A percentile compares a stretch with the other conserved stretches of the same genome.
Conservation (phyloP, 2,797 vertebrate species). For the Mallotus villosus region DNA sequence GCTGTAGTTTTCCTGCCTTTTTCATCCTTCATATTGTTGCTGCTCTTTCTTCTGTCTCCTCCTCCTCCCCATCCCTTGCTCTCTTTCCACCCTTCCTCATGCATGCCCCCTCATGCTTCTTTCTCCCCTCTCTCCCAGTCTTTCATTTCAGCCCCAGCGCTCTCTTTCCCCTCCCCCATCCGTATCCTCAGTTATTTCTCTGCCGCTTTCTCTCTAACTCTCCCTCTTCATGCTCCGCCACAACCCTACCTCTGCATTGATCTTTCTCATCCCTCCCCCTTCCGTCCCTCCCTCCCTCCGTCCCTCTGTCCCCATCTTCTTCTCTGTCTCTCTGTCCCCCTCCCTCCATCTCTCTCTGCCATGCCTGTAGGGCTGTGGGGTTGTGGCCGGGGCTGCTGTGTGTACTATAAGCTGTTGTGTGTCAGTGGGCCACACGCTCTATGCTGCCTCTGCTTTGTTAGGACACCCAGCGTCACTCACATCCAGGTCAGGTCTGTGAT, state of each 20-base stretch:
- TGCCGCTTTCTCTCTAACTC: constrained; percentile 34
- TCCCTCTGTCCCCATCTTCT: not conserved
- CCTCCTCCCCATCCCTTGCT: not conserved
- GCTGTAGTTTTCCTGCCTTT: not conserved
- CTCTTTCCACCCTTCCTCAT: not conserved
- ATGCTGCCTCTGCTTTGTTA: constrained; percentile 52
- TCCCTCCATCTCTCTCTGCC: constrained; percentile 38
- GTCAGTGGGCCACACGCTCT: constrained; percentile 67
- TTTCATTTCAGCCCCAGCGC: not conserved
- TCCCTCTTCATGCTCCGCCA: constrained; percentile 12
- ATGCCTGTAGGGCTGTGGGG: constrained; percentile 66
- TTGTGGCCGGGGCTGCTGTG: constrained; percentile 46
- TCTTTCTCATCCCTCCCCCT: not conserved
- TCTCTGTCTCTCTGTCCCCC: not conserved
- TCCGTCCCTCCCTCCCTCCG: not conserved
- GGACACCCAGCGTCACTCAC: constrained; percentile 48
- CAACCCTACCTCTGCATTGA: too few relatives aligned
- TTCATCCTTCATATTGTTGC: not conserved
- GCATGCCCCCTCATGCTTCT: not conserved
- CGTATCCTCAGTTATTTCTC: constrained; percentile 27
- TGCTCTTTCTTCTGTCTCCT: not conserved
- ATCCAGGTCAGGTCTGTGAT: constrained; percentile 66
- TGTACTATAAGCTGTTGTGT: constrained; percentile 60
- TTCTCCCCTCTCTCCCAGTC: constrained; percentile 1
- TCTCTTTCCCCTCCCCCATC: constrained; percentile 38